A percentile compares a stretch with the other conserved stretches of the same genome.
phyloP scores from a whole-genome alignment of 2,113 vertebrate genomes.

The Gracilinanus agilis region DNA sequence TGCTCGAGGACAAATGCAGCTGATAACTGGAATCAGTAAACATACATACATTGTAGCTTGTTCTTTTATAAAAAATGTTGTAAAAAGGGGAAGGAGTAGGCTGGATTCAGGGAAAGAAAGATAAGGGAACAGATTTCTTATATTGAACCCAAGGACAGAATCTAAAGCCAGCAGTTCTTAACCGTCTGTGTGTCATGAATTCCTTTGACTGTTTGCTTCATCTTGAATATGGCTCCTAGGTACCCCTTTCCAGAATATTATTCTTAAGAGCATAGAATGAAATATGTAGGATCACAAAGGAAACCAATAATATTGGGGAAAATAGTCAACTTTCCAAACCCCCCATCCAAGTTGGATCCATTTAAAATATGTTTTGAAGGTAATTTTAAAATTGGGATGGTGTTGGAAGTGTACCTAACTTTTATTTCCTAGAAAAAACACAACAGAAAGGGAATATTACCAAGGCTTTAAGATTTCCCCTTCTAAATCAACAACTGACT shows the following conservation, averaged over 20 bases:
- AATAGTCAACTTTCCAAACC: not conserved
- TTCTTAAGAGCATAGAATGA: not conserved
- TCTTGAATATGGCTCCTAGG: not conserved
- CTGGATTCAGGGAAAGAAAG: constrained; percentile 47
- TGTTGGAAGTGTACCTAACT: not conserved
- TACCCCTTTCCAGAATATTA: not conserved
- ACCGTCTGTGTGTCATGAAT: not conserved
- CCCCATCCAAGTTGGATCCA: not conserved
- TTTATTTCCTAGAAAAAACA: not conserved
- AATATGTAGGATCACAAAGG: not conserved
- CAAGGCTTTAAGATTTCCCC: not conserved
- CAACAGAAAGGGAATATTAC: not conserved
- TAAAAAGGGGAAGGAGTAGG: constrained; percentile 54
- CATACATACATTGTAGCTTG: constrained; percentile 48
- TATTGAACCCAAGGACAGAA: constrained; percentile 14
- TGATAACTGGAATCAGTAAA: constrained; percentile 42
- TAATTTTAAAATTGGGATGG: not conserved
- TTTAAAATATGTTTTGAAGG: not conserved
- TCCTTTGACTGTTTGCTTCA: not conserved
- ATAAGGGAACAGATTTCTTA: constrained; percentile 48
- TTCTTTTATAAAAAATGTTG: constrained; percentile 50
- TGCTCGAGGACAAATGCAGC: constrained; percentile 40
- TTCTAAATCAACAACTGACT: too few species aligned
- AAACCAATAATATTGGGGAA: not conserved
- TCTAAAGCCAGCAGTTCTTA: constrained; percentile 52